Conservation (phyloP, 53 echinoderm and acorn worm genomes). For the Crossaster papposus region DNA sequence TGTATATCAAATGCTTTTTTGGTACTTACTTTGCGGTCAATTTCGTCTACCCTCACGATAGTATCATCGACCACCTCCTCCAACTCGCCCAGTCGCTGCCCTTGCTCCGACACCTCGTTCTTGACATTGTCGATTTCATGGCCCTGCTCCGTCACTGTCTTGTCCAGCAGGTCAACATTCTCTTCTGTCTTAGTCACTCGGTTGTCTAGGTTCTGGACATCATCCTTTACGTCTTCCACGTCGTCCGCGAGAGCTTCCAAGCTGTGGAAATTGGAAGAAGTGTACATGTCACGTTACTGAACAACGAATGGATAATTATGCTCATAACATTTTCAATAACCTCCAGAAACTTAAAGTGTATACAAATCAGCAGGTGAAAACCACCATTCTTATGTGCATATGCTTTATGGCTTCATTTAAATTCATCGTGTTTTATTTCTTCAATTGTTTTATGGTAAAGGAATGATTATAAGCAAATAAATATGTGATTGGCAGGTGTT, state of each 20-base stretch:
- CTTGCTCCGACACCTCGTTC: slow-evolving; percentile 81
- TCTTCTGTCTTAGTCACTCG: slow-evolving; percentile 76
- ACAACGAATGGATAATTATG: too few species aligned
- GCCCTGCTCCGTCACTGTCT: slow-evolving; percentile 75
- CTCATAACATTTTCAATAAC: too few species aligned
- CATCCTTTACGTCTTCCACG: slow-evolving; percentile 72
- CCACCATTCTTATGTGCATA: too few species aligned
- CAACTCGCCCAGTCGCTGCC: slow-evolving; percentile 79
- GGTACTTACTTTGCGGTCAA: slow-evolving; percentile 82
- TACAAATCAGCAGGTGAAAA: too few species aligned
- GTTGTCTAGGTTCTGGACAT: slow-evolving; percentile 75
- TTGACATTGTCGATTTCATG: slow-evolving; percentile 81
- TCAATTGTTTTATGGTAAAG: too few species aligned
- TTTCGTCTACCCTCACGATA: slow-evolving; percentile 88
- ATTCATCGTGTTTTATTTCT: too few species aligned
- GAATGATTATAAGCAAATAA: too few species aligned
- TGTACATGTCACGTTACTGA: neutral
- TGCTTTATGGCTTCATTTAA: too few species aligned
- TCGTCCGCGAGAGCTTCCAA: slow-evolving; percentile 74
- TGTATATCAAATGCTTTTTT: too few species aligned
- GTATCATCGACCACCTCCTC: slow-evolving; percentile 88
- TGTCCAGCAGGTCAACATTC: slow-evolving; percentile 74
- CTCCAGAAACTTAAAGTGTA: too few species aligned
- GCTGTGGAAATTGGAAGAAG: slow-evolving; percentile 35
- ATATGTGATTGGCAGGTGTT: too few species aligned